Base-by-base conservation (phyloP, 2,888 invertebrate genomes). In the Cecidostiba fungosa region DNA sequence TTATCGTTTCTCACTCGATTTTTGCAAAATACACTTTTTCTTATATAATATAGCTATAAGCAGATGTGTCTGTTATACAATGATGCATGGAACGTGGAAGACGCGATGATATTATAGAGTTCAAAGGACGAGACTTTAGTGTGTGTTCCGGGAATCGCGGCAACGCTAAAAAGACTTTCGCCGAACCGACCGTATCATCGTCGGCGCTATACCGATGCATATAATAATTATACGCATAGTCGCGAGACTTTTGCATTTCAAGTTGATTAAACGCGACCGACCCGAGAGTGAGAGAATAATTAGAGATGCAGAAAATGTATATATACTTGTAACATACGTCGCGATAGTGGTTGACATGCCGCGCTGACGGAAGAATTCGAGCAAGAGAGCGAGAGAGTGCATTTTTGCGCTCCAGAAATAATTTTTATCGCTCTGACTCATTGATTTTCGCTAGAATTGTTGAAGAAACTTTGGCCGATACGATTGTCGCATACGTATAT, bases 1-100 rank as follows among this genome's bases (percentile, higher is more conserved):
- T 85, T 81, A 77, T 85, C 77, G 29, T 32, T 79, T 43, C 80
- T 10, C 62, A 19, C 32, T 77, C 80, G 59, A 43, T 47, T 81
- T 81, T 80, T 85, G 4, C 32, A 32, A 32, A 66, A 14, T 14
- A 8, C 14, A 66, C 12, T 66, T 66, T 66, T 26, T 26, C 12
- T 66, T 14, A 59, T 59, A 50, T 59, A 0, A 8, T 23, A 54
- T 2, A 16, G n/a, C 5, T 10, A 8, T 26, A 5, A 26, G 0
- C 26, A 26, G 62, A 62, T 12, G 62, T 26, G n/a, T 23, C 47
- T 19, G 50, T 10, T 4, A n/a, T n/a, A n/a, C 16, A 16, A 0
- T 19, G 47, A 50, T 14, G 16, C 16, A 23, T 19, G 5, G 2
- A 23, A 26, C n/a, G n/a, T n/a, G n/a, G 12, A 26, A 10, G 12